Conservation (phyloP, 1,140 invertebrate species). For the Nebria ingens region DNA sequence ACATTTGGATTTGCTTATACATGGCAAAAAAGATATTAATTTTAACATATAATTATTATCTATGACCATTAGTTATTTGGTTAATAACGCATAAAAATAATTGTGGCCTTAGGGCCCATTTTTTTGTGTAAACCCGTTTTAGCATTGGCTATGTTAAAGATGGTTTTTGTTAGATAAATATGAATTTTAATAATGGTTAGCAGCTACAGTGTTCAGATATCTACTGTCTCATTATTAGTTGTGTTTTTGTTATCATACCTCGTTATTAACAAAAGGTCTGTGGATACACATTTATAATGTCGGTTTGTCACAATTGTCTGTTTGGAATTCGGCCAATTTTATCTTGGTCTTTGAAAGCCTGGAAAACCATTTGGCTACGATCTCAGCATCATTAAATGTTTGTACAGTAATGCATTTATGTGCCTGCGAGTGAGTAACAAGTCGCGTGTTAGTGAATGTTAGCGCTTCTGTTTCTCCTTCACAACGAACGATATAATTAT, state of each 20-base stretch:
- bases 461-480: not conserved
- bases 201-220: too few relatives aligned
- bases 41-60: too few relatives aligned
- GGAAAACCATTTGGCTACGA: not conserved
- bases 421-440: not conserved
- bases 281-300: not conserved
- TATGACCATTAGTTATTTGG: too few relatives aligned
- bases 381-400: not conserved
- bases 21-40: too few relatives aligned
- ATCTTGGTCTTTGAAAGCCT: not conserved
- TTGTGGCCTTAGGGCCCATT: too few relatives aligned
- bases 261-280: conserved; percentile 4
- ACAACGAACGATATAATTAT: not conserved
- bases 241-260: conserved; percentile 3
- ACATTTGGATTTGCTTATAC: too few relatives aligned
- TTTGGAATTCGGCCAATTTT: conserved; percentile 8
- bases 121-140: too few relatives aligned
- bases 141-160: too few relatives aligned
- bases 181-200: too few relatives aligned
- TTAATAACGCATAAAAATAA: too few relatives aligned
- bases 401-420: not conserved
- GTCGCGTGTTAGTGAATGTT: not conserved
- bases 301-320: conserved; percentile 4
- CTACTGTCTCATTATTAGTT: too few relatives aligned
- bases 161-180: too few relatives aligned